Evolutionary conservation across 2,888 invertebrate species (phyloP).

Genomic region (Apamea anceps): DNA sequence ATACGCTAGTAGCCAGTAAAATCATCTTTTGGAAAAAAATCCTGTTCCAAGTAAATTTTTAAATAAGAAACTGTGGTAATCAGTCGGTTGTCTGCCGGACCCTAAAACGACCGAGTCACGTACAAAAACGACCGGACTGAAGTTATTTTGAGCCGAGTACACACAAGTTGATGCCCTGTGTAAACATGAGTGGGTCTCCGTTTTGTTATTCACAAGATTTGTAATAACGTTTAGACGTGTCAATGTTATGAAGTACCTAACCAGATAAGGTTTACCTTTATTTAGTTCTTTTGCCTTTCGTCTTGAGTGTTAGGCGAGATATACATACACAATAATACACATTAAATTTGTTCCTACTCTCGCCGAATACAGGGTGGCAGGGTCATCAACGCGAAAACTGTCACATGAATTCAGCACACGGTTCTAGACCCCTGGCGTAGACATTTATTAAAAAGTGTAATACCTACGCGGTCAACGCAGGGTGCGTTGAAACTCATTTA

Average conservation of each 20-base stretch:
- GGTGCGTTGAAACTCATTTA: too few species aligned
- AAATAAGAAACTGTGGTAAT: background rate
- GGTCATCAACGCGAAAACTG: too few species aligned
- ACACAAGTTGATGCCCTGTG: constrained; percentile 10
- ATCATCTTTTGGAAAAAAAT: background rate
- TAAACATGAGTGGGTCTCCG: constrained; percentile 14
- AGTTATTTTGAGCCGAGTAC: constrained; percentile 38
- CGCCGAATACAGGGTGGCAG: background rate
- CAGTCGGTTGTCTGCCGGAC: background rate
- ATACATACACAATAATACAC: background rate
- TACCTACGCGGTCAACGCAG: too few species aligned
- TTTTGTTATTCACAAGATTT: constrained; percentile 53
- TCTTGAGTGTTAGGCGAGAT: background rate
- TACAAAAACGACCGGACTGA: constrained; percentile 41
- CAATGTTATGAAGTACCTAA: constrained; percentile 13
- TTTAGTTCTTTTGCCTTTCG: background rate
- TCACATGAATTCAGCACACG: too few species aligned
- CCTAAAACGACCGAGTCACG: constrained; percentile 44
- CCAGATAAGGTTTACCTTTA: background rate
- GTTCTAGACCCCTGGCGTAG: too few species aligned
- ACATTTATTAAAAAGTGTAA: too few species aligned
- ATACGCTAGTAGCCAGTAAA: background rate
- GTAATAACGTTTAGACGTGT: constrained; percentile 46
- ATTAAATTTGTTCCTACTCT: background rate
- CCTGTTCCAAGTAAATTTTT: background rate